Percentiles rank a stretch among this genome's conserved stretches.
These are phyloP conservation scores for Microchrysa polita DNA, from an alignment of 2,888 invertebrate species.

Conservation along the genomic window DNA sequence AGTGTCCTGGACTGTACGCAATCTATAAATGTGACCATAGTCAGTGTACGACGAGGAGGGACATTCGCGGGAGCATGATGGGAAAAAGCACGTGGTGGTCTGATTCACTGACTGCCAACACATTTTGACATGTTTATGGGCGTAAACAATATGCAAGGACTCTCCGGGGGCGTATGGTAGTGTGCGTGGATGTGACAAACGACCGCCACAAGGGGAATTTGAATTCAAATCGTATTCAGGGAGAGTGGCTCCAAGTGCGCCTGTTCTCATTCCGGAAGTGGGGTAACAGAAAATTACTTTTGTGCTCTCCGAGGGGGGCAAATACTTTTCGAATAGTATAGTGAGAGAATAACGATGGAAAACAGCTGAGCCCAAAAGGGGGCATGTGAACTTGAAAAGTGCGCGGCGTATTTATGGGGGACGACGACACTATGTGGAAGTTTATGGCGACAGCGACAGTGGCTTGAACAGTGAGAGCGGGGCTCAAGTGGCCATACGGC, in stretches of 20 bases:
- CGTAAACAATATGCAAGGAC: constrained; percentile 58
- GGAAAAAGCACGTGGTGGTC: constrained; percentile 37
- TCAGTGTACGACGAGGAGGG: constrained; percentile 23
- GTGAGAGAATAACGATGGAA: neutral
- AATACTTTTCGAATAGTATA: neutral
- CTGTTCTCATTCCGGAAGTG: constrained; percentile 21
- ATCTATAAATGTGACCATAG: no score
- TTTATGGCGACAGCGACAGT: constrained; percentile 8
- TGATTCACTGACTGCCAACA: constrained; percentile 30
- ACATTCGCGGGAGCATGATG: constrained; percentile 2
- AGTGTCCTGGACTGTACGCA: constrained; percentile 11
- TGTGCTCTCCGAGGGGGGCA: neutral
- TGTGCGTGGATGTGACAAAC: constrained; percentile 20
- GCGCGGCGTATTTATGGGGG: constrained; percentile 46
- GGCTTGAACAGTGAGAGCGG: constrained; percentile 12
- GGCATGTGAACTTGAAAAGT: constrained; percentile 44
- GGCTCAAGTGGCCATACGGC: constrained; percentile 50
- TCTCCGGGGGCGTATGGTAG: constrained; percentile 49
- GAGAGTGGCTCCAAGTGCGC: neutral
- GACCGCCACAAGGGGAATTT: neutral
- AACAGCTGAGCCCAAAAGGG: neutral
- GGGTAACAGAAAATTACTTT: constrained; percentile 10
- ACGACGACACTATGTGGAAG: constrained; percentile 8
- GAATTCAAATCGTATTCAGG: neutral
- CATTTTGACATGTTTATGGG: constrained; percentile 62